A percentile compares a stretch with the other conserved stretches of the same genome.
These are phyloP conservation scores for Sapajus apella DNA, from an alignment of 2,113 vertebrate genomes.

Conservation along the genomic window DNA sequence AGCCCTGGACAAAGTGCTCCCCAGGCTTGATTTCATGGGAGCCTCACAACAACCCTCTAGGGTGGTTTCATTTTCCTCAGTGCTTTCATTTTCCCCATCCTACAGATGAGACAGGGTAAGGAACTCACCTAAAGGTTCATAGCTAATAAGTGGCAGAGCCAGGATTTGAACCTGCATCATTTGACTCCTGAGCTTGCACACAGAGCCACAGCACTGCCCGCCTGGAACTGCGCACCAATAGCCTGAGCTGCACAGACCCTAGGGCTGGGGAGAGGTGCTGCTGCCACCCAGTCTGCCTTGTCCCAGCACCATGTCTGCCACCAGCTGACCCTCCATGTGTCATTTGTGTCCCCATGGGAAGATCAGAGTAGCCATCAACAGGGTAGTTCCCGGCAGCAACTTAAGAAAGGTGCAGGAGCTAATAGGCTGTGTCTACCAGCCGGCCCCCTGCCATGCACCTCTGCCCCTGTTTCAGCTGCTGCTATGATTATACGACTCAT, in stretches of 20 bases:
- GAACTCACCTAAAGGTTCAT: neutral
- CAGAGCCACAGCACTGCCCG: neutral
- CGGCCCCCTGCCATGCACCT: accelerated
- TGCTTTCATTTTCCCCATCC: accelerated
- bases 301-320: no score
- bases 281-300: accelerated
- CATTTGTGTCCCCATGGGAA: neutral
- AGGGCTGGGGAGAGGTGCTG: no score
- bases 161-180: no score
- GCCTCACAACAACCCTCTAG: neutral
- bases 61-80: neutral
- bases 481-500: neutral
- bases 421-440: neutral
- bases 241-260: accelerated
- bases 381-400: neutral
- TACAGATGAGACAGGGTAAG: neutral
- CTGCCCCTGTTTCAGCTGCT: accelerated
- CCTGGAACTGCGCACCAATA: accelerated
- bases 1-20: neutral
- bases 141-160: neutral
- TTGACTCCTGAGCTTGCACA: neutral
- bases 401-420: neutral
- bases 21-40: neutral
- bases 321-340: neutral
- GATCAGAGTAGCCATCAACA: accelerated